Base-by-base conservation (phyloP, 2,888 invertebrate species). In the Drosophila phalerata region DNA sequence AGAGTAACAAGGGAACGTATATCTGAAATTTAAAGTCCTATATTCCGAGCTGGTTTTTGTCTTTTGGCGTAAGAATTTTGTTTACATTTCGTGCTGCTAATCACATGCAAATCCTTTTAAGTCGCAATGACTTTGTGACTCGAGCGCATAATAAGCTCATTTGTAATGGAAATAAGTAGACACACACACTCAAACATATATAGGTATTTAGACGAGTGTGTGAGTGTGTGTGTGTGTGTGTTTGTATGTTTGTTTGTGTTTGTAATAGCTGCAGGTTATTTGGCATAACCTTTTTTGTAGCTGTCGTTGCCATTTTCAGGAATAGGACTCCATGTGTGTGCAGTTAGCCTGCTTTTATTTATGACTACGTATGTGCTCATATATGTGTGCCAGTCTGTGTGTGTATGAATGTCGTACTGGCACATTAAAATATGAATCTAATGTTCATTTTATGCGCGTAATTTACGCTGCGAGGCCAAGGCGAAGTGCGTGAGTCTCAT, bases 361-460 rank as follows among this genome's bases (percentile, higher is more conserved):
- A 84, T 81, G 73, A 37, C 13, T n/a, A 22, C 22, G 67, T 19
- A 25, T 63, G 28, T 40, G 52, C n/a, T n/a, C n/a, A 37, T 51
- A 9, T 22, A 45, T 34, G 8, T 25, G 47, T 53, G 13, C 47
- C 13, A 52, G 22, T 22, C 15, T 19, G 8, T 15, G 17, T 48
- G 45, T 57, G 34, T 49, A 8, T 62, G 65, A 34, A n/a, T 61
- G 66, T 55, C 49, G 38, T 47, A 25, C n/a, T 56, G 61, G 30
- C 77, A 69, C 62, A 81, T 86, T 88, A 84, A 85, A 86, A 86
- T 86, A 86, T 81, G 86, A 86, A 86, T 88, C 86, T 88, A 86
- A 86, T 86, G 85, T 88, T 88, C 87, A 86, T 88, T 86, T 86
- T 86, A 88, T 88, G 81, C 85, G 87, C 88, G 75, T 88, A 88